Evolutionary conservation across 2,888 invertebrate species (phyloP).

Genomic region (Microchrysa polita): DNA sequence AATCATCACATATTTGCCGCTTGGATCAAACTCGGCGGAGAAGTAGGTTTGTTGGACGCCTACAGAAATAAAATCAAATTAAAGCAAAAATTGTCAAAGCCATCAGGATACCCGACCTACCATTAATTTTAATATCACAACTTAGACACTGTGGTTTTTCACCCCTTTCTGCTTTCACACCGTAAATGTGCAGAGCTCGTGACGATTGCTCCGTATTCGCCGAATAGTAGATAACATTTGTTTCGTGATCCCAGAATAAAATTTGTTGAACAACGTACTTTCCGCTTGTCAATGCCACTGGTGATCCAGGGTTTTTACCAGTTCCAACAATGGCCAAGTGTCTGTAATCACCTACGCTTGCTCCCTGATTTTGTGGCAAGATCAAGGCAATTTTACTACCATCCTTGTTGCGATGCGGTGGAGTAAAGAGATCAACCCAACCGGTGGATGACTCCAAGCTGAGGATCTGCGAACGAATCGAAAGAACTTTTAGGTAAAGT

Average conservation of each 20-base stretch:
- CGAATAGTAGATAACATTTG: conserved; percentile 80
- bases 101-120: conserved; percentile 15
- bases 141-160: conserved; percentile 75
- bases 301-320: conserved; percentile 55
- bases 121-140: conserved; percentile 68
- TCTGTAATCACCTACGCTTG: conserved; percentile 69
- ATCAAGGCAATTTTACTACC: conserved; percentile 78
- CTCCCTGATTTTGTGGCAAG: conserved; percentile 71
- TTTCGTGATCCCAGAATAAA: conserved; percentile 74
- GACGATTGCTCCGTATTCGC: conserved; percentile 81
- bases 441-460: conserved; percentile 66
- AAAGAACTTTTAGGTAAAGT: background rate
- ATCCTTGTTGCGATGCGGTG: conserved; percentile 74
- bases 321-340: conserved; percentile 72
- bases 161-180: conserved; percentile 68
- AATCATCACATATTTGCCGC: conserved; percentile 75
- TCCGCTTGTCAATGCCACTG: conserved; percentile 70
- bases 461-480: conserved; percentile 8
- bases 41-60: conserved; percentile 60
- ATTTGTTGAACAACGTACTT: conserved; percentile 78
- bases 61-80: conserved; percentile 38
- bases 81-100: background rate
- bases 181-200: conserved; percentile 82
- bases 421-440: conserved; percentile 82
- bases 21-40: conserved; percentile 73